Evolutionary conservation across 2,888 invertebrate species (phyloP), one percentile per base, ranked within the genome.

Genomic region (Dicyrtoma fusca): DNA sequence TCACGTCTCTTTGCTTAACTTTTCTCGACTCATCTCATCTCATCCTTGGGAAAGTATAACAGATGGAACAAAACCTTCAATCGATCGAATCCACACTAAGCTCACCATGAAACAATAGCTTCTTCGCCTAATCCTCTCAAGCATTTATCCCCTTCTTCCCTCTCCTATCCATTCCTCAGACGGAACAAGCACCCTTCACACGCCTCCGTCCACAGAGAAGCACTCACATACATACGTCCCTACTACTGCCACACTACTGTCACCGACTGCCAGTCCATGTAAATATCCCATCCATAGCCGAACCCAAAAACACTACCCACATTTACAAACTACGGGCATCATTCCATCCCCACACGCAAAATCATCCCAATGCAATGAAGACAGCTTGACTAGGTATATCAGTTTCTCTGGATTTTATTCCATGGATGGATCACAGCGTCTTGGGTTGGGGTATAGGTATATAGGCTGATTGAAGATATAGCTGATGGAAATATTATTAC

Each of bases 31-130:
- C 63, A 68, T 69, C 65, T 64, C 63, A 63, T 71, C 71, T 75
- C 62, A 66, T 74, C 74, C 75, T 75, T 77, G 77, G 74, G 75
- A 77, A 77, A 77, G 26, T 75, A 70, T 69, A 74, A 74, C 73
- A 77, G 75, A 74, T 75, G 73, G 74, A 74, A 75, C 64, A 71
- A 75, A 73, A 75, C 70, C 75, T 72, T 74, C 74, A 75, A 77
- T 77, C 77, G 75, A 77, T 77, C 74, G 73, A 77, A 77, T 75
- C 77, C 74, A 75, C 74, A 66, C 55, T 65, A 73, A 77, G 73
- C 74, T 74, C 69, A 73, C 70, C 75, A 75, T 77, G 76, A 77
- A 77, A 77, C 76, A 77, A 77, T 77, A 74, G 76, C 49, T 42
- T 47, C 42, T 57, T 57, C 59, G 49, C 55, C 61, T 70, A 71